A percentile compares a stretch with the other conserved stretches of the same genome.
These are phyloP conservation scores for Pachyuromys duprasi DNA, from an alignment of 2,797 vertebrate species.

Conservation along the genomic window DNA sequence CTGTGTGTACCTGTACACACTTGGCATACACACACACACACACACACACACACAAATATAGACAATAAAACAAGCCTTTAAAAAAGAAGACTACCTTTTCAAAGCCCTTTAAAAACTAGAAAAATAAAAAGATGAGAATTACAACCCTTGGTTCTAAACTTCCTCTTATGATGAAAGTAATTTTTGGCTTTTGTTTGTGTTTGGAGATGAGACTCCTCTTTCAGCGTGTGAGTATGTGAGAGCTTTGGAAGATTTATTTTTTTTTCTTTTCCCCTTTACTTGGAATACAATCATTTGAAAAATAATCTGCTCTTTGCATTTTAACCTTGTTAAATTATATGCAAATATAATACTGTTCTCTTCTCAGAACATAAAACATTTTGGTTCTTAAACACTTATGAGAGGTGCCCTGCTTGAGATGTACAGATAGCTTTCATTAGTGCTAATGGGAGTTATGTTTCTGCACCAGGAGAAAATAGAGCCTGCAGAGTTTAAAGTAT, in stretches of 20 bases:
- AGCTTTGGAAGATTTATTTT: background rate
- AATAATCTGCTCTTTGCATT: slow-evolving; percentile 51
- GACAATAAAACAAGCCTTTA: background rate
- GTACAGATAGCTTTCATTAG: slow-evolving; percentile 63
- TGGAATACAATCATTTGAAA: slow-evolving; percentile 22
- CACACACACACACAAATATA: background rate
- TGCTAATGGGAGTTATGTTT: slow-evolving; percentile 31
- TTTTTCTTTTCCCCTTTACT: background rate
- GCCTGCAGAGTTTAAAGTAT: slow-evolving; percentile 60
- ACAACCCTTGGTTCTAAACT: background rate
- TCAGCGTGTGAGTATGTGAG: background rate
- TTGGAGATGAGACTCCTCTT: slow-evolving; percentile 46
- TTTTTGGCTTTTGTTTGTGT: slow-evolving; percentile 57
- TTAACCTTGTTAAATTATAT: slow-evolving; percentile 56
- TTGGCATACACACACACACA: background rate
- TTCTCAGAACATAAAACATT: slow-evolving; percentile 41
- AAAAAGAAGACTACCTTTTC: background rate
- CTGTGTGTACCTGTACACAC: background rate
- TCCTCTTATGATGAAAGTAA: slow-evolving; percentile 40
- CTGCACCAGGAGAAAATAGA: slow-evolving; percentile 41
- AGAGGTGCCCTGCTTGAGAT: slow-evolving; percentile 53
- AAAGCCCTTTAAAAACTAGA: background rate
- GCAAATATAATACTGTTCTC: slow-evolving; percentile 27
- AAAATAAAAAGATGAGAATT: background rate
- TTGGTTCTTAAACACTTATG: slow-evolving; percentile 44